Conservation (phyloP, 2,888 invertebrate genomes). For the Bellardia pandia region DNA sequence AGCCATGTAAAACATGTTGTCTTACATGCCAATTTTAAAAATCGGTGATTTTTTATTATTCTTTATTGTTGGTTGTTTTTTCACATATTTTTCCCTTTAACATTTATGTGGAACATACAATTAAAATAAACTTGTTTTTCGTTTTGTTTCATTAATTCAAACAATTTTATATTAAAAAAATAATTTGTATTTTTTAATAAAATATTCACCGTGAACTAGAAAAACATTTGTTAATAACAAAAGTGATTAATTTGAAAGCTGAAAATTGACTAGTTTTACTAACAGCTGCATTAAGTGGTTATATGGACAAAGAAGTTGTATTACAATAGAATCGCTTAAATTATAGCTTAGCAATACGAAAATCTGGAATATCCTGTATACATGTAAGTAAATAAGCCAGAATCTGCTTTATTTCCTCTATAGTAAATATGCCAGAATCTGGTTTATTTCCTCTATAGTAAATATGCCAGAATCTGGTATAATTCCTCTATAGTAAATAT, state of each 20-base stretch:
- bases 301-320: no score
- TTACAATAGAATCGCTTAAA: no score
- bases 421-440: no score
- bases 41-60: constrained; percentile 55
- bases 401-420: no score
- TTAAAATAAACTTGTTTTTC: constrained; percentile 58
- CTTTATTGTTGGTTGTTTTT: constrained; percentile 29
- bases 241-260: not conserved
- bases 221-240: not conserved
- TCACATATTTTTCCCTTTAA: not conserved
- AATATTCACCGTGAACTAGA: constrained; percentile 17
- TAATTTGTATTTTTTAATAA: constrained; percentile 18
- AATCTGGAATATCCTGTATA: no score
- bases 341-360: no score
- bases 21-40: constrained; percentile 67
- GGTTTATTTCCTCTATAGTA: no score
- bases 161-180: constrained; percentile 13
- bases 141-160: constrained; percentile 32
- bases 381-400: no score
- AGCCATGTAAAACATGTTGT: constrained; percentile 69
- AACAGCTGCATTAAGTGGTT: not conserved
- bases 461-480: no score
- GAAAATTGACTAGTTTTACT: not conserved
- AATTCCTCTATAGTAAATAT: no score
- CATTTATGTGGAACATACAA: constrained; percentile 21